phyloP scores from a whole-genome alignment of 1,140 invertebrate genomes.

The Thaumetopoea pityocampa region DNA sequence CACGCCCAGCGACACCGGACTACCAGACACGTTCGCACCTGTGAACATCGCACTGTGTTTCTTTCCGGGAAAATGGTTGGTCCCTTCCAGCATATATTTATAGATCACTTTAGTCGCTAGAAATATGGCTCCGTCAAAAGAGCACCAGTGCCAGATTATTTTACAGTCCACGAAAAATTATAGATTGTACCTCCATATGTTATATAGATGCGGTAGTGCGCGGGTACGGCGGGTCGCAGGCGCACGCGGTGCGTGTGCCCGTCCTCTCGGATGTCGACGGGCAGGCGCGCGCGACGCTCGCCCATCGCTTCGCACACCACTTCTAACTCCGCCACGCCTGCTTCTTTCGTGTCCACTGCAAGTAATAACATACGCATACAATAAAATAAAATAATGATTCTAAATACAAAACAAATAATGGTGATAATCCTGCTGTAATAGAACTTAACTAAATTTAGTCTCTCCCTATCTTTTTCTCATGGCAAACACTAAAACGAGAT shows the following conservation, averaged over 20 bases:
- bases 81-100: constrained; percentile 2
- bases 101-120: too few species aligned
- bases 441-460: too few species aligned
- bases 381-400: not conserved
- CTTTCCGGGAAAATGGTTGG: constrained; percentile 6
- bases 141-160: too few species aligned
- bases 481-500: too few species aligned
- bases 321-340: constrained; percentile 93
- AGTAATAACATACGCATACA: constrained; percentile 18
- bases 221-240: constrained; percentile 90
- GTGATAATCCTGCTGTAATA: too few species aligned
- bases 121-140: too few species aligned
- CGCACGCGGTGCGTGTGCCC: constrained; percentile 88
- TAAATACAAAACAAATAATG: constrained; percentile 7
- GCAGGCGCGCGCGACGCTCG: constrained; percentile 91
- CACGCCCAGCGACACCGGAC: constrained; percentile 78
- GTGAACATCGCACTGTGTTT: too few species aligned
- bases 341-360: constrained; percentile 89
- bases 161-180: too few species aligned
- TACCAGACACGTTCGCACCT: constrained; percentile 79
- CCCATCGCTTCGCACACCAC: constrained; percentile 87
- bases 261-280: constrained; percentile 86
- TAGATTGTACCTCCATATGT: constrained; percentile 83
- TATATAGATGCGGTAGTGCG: constrained; percentile 92
- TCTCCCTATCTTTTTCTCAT: too few species aligned